Conservation (phyloP, 2,113 vertebrate genomes). For the Silurus meridionalis region DNA sequence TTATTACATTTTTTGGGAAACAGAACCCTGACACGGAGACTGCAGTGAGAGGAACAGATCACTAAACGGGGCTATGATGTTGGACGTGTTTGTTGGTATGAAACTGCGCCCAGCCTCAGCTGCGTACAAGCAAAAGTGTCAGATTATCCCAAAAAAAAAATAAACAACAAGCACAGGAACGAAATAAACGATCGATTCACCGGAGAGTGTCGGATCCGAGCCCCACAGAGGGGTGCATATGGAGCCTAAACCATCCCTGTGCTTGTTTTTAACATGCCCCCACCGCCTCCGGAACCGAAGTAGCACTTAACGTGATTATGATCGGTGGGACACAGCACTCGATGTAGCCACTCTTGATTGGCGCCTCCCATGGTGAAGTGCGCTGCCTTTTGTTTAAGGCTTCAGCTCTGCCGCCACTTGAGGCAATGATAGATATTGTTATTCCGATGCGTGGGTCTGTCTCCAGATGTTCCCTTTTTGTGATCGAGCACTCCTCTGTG, state of each 20-base stretch:
- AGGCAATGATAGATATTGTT: conserved; percentile 52
- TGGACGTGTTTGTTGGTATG: neutral
- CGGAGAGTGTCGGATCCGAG: neutral
- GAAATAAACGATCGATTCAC: conserved; percentile 9
- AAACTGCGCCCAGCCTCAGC: neutral
- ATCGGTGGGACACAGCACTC: conserved; percentile 48
- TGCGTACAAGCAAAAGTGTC: neutral
- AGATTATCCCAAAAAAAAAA: neutral
- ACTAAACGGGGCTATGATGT: neutral
- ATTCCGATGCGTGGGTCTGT: conserved; percentile 42
- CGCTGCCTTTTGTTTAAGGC: conserved; percentile 51
- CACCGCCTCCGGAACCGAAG: conserved; percentile 12
- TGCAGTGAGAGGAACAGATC: neutral
- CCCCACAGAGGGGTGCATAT: neutral
- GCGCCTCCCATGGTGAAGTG: conserved; percentile 47
- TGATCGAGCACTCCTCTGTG: conserved; percentile 38
- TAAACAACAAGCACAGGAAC: too few species aligned
- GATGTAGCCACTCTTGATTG: conserved; percentile 46
- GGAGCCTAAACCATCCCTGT: conserved; percentile 1
- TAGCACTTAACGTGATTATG: conserved; percentile 55
- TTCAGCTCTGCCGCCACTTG: conserved; percentile 34
- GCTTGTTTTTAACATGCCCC: conserved; percentile 21
- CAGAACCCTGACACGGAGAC: neutral
- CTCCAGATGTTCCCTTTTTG: conserved; percentile 53
- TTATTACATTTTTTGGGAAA: neutral